Percentiles rank a stretch among this genome's conserved stretches.
These are phyloP conservation scores for Bhutanitis thaidina DNA, from an alignment of 2,888 invertebrate species.

Conservation along the genomic window DNA sequence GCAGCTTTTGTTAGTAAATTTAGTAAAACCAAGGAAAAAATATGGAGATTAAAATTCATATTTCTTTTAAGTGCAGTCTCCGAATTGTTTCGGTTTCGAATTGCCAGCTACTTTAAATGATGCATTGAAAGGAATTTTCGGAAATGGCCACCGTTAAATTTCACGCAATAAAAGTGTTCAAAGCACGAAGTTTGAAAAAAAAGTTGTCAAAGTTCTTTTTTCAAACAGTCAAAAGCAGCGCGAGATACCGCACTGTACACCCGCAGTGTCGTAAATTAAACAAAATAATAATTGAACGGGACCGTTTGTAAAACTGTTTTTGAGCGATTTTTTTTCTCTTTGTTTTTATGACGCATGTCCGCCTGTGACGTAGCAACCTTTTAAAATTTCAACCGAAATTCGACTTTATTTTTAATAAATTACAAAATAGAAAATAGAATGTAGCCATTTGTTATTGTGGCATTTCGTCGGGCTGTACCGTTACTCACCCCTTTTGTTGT, in stretches of 20 bases:
- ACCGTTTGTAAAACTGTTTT: conserved; percentile 67
- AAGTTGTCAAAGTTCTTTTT: conserved; percentile 42
- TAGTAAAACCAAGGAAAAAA: background rate
- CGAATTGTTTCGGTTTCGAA: conserved; percentile 41
- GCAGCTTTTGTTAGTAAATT: background rate
- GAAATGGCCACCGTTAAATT: conserved; percentile 60
- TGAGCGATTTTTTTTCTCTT: conserved; percentile 40
- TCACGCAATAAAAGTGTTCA: conserved; percentile 60
- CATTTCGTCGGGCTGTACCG: conserved; percentile 35
- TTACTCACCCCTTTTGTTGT: conserved; percentile 32
- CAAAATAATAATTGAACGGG: conserved; percentile 62
- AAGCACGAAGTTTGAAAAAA: conserved; percentile 59
- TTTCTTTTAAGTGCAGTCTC: conserved; percentile 6
- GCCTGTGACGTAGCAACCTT: conserved; percentile 21
- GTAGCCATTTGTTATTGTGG: conserved; percentile 39
- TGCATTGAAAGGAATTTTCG: conserved; percentile 42
- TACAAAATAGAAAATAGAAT: background rate
- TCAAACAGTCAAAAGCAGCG: conserved; percentile 44
- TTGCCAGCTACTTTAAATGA: conserved; percentile 54
- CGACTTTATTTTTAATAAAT: conserved; percentile 7
- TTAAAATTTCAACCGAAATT: background rate
- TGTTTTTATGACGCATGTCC: conserved; percentile 17
- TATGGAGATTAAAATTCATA: conserved; percentile 17
- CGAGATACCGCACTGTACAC: conserved; percentile 56
- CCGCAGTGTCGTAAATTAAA: conserved; percentile 64